Evolutionary conservation across 2,113 vertebrate genomes (phyloP), one percentile per base, ranked within the genome.

Genomic region (Apus apus): DNA sequence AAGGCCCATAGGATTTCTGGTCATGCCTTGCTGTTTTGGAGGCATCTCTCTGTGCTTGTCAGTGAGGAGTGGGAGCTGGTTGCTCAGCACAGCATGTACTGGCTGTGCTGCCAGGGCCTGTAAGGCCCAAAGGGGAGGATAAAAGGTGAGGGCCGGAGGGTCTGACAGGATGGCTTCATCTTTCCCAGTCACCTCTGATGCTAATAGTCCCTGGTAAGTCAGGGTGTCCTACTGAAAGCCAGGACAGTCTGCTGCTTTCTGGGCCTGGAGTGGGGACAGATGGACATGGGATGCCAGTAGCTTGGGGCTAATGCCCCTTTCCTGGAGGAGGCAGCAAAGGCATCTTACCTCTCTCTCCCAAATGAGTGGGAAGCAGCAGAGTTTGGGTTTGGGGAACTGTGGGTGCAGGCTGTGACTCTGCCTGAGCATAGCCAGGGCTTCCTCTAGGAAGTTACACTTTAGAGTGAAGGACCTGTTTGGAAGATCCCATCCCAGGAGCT

Each of bases 201-300:
- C 32, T 90, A 11, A 50, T 76, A 0, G 0, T 60, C 13, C 50
- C 19, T 0, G 0, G 12, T 34, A 46, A 2, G 2, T 46, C 48
- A 67, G n/a, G 14, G 21, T 36, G 48, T 50, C 38, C n/a, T 46
- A 23, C 53, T 81, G 43, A 91, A 72, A 58, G 54, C 48, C 48
- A 22, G 29, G 57, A 60, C 38, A 45, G 5, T 18, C 76, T 53
- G 46, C 51, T 3, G 2, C 46, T 50, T 57, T 64, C 15, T 36
- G 34, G 46, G 17, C 57, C 45, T 60, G 43, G 53, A 64, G 8
- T 0, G 0, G 25, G 9, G 45, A 9, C 1, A 4, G 48, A 20
- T 79, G 50, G 7, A 25, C 17, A 1, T 29, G 29, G 58, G 18
- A 15, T 80, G 38, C 32, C 3, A 1, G 11, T 58, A 23, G 10